Conservation (phyloP, 2,888 invertebrate genomes). For the Drosophila subsilvestris region DNA sequence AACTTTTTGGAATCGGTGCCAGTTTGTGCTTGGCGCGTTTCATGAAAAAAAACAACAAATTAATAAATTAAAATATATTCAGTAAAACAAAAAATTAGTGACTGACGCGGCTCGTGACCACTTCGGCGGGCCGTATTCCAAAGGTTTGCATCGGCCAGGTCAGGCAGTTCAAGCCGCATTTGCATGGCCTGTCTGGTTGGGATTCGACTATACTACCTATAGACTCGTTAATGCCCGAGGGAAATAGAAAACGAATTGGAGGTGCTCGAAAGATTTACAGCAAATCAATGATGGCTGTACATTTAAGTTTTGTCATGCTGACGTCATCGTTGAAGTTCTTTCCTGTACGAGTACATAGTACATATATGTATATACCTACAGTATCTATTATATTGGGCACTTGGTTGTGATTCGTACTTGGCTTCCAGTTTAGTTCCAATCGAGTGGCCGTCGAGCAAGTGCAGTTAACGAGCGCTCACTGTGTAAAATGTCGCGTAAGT, state of each 20-base stretch:
- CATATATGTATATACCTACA: neutral
- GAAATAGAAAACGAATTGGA: slow-evolving; percentile 43
- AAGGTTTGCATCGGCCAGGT: slow-evolving; percentile 36
- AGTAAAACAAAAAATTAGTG: slow-evolving; percentile 21
- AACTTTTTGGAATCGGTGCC: slow-evolving; percentile 53
- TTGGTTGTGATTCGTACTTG: neutral
- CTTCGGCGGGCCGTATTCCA: slow-evolving; percentile 31
- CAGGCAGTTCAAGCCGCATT: slow-evolving; percentile 38
- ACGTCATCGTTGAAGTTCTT: slow-evolving; percentile 13
- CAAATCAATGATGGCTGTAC: slow-evolving; percentile 45
- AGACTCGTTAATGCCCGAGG: slow-evolving; percentile 50
- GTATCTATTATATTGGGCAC: neutral
- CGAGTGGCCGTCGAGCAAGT: slow-evolving; percentile 14
- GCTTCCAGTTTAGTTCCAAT: slow-evolving; percentile 21
- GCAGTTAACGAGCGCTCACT: slow-evolving; percentile 19
- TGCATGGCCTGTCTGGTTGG: slow-evolving; percentile 34
- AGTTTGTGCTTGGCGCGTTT: slow-evolving; percentile 69
- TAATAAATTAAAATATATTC: slow-evolving; percentile 22
- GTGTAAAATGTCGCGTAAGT: slow-evolving; percentile 26
- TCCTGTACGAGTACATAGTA: neutral
- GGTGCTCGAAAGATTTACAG: slow-evolving; percentile 28
- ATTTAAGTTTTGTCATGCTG: slow-evolving; percentile 36
- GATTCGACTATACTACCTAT: slow-evolving; percentile 21
- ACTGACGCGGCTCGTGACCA: slow-evolving; percentile 23
- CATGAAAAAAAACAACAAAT: slow-evolving; percentile 56